Percentiles rank a stretch among this genome's conserved stretches.
Conservation (phyloP, 2,113 vertebrate species). For the Hippotragus niger region DNA sequence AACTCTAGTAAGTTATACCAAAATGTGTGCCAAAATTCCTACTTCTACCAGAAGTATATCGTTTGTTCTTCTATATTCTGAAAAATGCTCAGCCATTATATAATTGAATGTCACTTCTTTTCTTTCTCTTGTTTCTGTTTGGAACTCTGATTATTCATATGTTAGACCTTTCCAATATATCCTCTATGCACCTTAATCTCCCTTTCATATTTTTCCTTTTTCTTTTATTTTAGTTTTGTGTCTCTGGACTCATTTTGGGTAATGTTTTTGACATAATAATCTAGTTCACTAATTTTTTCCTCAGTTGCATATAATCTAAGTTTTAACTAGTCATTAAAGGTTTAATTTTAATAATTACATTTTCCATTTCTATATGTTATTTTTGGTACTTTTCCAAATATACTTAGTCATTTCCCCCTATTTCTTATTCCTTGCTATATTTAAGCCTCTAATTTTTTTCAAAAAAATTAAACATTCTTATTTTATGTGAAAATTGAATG, state of each 20-base stretch:
- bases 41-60: neutral
- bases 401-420: neutral
- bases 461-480: neutral
- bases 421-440: neutral
- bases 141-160: neutral
- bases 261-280: neutral
- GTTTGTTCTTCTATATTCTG: neutral
- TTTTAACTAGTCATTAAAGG: neutral
- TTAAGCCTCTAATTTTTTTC: neutral
- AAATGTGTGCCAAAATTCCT: neutral
- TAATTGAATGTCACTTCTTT: neutral
- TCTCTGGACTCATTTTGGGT: neutral
- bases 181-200: neutral
- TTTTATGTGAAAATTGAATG: neutral
- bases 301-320: neutral
- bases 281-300: neutral
- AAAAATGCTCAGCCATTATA: neutral
- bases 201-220: neutral
- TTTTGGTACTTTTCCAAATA: constrained; percentile 18
- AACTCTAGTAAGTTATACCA: neutral
- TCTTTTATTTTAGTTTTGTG: neutral
- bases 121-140: neutral
- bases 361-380: neutral
- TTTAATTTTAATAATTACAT: constrained; percentile 12
- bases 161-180: neutral